Evolutionary conservation across 2,797 vertebrate genomes (phyloP).

Genomic region (Yasuhikotakia modesta): DNA sequence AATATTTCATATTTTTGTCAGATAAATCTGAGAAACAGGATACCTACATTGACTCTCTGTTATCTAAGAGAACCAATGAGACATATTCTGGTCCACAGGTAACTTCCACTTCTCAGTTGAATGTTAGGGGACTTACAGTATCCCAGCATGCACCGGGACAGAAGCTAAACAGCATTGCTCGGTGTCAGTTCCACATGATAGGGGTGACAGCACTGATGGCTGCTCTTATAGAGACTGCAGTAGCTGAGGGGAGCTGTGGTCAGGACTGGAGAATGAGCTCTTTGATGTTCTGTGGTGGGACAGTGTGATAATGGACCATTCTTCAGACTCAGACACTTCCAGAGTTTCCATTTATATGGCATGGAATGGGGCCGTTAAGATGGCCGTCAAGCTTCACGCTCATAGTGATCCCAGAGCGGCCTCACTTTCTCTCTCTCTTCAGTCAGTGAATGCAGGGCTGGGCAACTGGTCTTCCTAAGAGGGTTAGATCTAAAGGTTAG

Average conservation of each 20-base stretch:
- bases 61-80: not conserved
- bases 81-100: not conserved
- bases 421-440: slow-evolving; percentile 8
- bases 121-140: not conserved
- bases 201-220: slow-evolving; percentile 31
- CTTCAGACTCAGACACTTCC: slow-evolving; percentile 27
- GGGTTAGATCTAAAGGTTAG: slow-evolving; percentile 40
- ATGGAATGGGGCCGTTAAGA: slow-evolving; percentile 41
- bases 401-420: slow-evolving; percentile 26
- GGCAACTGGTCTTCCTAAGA: slow-evolving; percentile 25
- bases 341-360: slow-evolving; percentile 41
- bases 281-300: slow-evolving; percentile 46
- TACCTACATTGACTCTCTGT: not conserved
- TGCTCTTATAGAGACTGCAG: slow-evolving; percentile 17
- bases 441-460: slow-evolving; percentile 9
- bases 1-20: too few species aligned
- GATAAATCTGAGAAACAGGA: too few species aligned
- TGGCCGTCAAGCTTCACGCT: slow-evolving; percentile 40
- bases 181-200: slow-evolving; percentile 36
- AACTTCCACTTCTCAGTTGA: not conserved
- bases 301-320: slow-evolving; percentile 37
- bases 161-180: slow-evolving; percentile 36
- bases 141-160: slow-evolving; percentile 17
- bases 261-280: slow-evolving; percentile 36
- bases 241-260: slow-evolving; percentile 5